Percentiles rank a stretch among this genome's conserved stretches.
Evolutionary conservation across 2,113 vertebrate species (phyloP).

Genomic region (Pterocles orientalis): DNA sequence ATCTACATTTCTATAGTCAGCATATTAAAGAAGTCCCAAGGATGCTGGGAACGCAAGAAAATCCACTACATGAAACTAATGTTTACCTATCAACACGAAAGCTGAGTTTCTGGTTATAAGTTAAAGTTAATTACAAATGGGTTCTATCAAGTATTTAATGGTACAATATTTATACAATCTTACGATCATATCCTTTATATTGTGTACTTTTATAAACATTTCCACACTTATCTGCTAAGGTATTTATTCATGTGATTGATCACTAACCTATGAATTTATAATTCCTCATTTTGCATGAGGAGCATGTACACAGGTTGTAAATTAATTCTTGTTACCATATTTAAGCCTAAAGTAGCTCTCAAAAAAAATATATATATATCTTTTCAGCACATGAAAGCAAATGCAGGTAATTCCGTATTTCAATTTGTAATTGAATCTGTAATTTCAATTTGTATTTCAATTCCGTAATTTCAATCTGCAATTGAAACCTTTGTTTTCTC

Average conservation of each 20-base stretch:
- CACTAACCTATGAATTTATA: not conserved
- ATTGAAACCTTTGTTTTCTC: not conserved
- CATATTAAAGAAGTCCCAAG: not conserved
- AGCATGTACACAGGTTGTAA: accelerated
- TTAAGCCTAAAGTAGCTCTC: not conserved
- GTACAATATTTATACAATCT: not conserved
- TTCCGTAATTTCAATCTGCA: not conserved
- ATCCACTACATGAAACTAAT: not conserved
- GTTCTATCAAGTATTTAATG: not conserved
- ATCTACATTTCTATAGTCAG: not conserved
- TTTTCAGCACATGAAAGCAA: not conserved
- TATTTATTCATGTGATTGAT: not conserved
- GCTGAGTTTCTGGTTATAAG: not conserved
- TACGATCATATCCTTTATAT: not conserved
- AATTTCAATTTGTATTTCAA: too few species aligned
- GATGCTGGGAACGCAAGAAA: not conserved
- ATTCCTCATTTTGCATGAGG: not conserved
- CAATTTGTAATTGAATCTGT: too few species aligned
- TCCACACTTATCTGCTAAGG: not conserved
- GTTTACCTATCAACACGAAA: not conserved
- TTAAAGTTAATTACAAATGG: not conserved
- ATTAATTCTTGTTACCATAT: not conserved
- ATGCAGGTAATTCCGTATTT: not conserved
- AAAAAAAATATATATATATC: not conserved
- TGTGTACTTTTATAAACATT: not conserved